Conservation (phyloP, 1,140 invertebrate species). For the Drosophila sp. region DNA sequence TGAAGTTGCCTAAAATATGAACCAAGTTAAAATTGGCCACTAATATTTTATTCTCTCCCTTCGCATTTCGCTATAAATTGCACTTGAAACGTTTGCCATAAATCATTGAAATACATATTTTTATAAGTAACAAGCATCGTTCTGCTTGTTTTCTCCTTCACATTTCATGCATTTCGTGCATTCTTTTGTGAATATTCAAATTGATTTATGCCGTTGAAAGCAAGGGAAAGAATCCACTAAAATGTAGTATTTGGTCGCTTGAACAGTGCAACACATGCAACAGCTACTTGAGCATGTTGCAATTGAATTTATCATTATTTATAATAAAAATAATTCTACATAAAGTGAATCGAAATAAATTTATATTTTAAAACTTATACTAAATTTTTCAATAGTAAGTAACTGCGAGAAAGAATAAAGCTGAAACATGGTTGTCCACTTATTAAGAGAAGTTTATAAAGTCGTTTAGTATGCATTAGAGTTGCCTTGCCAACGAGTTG, state of each 20-base stretch:
- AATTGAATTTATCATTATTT: conserved; percentile 63
- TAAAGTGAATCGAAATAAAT: not conserved
- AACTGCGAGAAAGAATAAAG: too few relatives aligned
- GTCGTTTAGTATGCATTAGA: not conserved
- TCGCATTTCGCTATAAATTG: conserved; percentile 45
- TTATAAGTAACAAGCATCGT: conserved; percentile 26
- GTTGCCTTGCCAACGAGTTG: conserved; percentile 4
- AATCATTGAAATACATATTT: conserved; percentile 64
- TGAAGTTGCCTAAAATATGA: conserved; percentile 11
- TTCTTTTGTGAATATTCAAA: conserved; percentile 60
- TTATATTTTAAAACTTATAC: not conserved
- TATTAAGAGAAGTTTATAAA: conserved; percentile 14
- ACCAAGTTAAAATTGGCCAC: not conserved
- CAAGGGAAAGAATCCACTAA: conserved; percentile 40
- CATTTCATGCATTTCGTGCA: conserved; percentile 57
- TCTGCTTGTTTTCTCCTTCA: conserved; percentile 3
- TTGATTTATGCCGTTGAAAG: conserved; percentile 63
- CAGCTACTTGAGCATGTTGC: conserved; percentile 58
- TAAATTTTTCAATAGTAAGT: conserved; percentile 12
- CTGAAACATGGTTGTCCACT: not conserved
- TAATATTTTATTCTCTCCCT: conserved; percentile 20
- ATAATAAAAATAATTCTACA: not conserved
- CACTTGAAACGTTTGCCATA: conserved; percentile 61
- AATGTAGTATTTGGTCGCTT: conserved; percentile 4
- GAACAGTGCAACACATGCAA: conserved; percentile 33